A percentile compares a stretch with the other conserved stretches of the same genome.
Conservation (phyloP, 2,797 vertebrate genomes). For the Limnodromus scolopaceus region DNA sequence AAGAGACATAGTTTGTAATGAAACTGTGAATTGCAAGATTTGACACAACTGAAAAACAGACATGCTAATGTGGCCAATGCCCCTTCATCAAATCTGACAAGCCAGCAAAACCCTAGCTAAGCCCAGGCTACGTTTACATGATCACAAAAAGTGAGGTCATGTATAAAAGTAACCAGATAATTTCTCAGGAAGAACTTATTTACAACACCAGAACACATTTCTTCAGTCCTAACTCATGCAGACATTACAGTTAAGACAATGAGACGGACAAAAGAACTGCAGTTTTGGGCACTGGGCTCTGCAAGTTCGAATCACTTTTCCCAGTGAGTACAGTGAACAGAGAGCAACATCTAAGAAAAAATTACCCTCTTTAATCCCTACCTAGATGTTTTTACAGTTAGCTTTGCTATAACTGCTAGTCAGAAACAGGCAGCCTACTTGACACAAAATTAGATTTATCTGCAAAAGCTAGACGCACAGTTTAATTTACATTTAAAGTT, state of each 20-base stretch:
- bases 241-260: background rate
- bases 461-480: background rate
- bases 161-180: constrained; percentile 17
- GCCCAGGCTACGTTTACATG: constrained; percentile 20
- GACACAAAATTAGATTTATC: background rate
- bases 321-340: background rate
- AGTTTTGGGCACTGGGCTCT: background rate
- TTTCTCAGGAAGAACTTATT: background rate
- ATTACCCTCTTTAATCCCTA: background rate
- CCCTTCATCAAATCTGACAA: background rate
- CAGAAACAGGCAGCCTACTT: background rate
- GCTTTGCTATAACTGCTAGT: background rate
- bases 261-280: background rate
- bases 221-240: background rate
- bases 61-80: background rate
- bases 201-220: background rate
- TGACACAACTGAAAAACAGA: background rate
- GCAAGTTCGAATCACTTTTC: background rate
- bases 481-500: background rate
- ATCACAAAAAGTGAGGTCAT: background rate
- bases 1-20: background rate
- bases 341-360: background rate
- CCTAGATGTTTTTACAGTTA: background rate
- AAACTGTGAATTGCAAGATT: background rate
- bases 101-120: constrained; percentile 22